Evolutionary conservation across 2,797 vertebrate genomes (phyloP).

Genomic region (Thalassophryne amazonica): DNA sequence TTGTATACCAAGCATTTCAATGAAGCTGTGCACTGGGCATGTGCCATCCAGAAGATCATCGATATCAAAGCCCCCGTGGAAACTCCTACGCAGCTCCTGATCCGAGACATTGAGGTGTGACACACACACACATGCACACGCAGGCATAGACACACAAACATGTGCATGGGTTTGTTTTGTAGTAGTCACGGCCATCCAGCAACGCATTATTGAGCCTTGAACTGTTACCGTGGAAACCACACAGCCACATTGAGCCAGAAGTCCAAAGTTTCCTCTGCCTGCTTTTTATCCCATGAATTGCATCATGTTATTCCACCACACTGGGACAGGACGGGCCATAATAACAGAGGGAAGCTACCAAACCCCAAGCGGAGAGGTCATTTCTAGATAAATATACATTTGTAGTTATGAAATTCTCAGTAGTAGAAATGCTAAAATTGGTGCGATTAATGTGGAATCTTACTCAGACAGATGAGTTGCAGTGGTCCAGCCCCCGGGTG

Average conservation of each 20-base stretch:
- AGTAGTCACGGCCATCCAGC: background rate
- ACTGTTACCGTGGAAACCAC: slow-evolving; percentile 46
- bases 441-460: too few relatives aligned
- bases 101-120: slow-evolving; percentile 89
- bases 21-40: slow-evolving; percentile 92
- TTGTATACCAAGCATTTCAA: slow-evolving; percentile 91
- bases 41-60: slow-evolving; percentile 90
- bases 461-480: slow-evolving; percentile 51
- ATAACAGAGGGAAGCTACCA: slow-evolving; percentile 1
- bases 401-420: background rate
- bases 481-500: slow-evolving; percentile 36
- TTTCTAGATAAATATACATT: slow-evolving; percentile 13
- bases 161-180: too few relatives aligned
- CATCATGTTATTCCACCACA: slow-evolving; percentile 28
- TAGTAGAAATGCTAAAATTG: too few relatives aligned
- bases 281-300: slow-evolving; percentile 33
- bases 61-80: slow-evolving; percentile 90
- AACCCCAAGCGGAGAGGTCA: background rate
- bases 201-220: background rate
- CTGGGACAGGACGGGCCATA: slow-evolving; percentile 1
- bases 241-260: slow-evolving; percentile 13
- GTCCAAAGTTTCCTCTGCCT: slow-evolving; percentile 59
- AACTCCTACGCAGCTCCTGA: slow-evolving; percentile 93
- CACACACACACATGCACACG: slow-evolving; percentile 6
- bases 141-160: slow-evolving; percentile 1